Percentiles rank a stretch among this genome's conserved stretches.
Evolutionary conservation across 2,888 invertebrate genomes (phyloP).

Genomic region (Plagiodera versicolora): DNA sequence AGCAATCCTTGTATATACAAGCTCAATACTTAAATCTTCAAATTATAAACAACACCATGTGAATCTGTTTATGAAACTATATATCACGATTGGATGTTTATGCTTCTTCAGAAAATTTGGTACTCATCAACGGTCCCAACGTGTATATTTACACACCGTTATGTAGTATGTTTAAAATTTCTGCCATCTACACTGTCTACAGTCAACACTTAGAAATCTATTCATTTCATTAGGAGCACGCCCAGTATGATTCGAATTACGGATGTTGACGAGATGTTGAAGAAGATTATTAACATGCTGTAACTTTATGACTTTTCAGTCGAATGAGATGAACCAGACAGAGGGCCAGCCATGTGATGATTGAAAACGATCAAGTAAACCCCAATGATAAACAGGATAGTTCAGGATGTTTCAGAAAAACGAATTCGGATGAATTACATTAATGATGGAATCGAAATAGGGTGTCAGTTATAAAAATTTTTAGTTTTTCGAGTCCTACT

Average conservation of each 20-base stretch:
- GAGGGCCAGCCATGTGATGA: neutral
- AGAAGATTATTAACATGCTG: neutral
- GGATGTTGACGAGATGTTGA: neutral
- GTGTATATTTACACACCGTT: conserved; percentile 49
- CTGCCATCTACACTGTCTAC: conserved; percentile 43
- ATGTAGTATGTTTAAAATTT: conserved; percentile 46
- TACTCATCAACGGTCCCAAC: conserved; percentile 51
- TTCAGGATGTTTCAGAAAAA: no score
- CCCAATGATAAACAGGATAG: no score
- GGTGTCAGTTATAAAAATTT: no score
- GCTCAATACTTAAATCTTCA: conserved; percentile 51
- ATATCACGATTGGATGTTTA: conserved; percentile 48
- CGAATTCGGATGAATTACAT: no score
- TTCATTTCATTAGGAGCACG: neutral
- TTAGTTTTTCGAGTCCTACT: no score
- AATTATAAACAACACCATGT: conserved; percentile 51
- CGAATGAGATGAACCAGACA: neutral
- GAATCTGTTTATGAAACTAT: conserved; percentile 49
- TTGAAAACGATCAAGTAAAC: no score
- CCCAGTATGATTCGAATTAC: neutral
- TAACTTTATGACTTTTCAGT: neutral
- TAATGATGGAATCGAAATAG: no score
- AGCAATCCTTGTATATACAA: conserved; percentile 51
- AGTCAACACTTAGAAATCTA: conserved; percentile 28
- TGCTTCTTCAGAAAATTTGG: conserved; percentile 50